Evolutionary conservation across 2,797 vertebrate species (phyloP).

Genomic region (Aldrovandia affinis): DNA sequence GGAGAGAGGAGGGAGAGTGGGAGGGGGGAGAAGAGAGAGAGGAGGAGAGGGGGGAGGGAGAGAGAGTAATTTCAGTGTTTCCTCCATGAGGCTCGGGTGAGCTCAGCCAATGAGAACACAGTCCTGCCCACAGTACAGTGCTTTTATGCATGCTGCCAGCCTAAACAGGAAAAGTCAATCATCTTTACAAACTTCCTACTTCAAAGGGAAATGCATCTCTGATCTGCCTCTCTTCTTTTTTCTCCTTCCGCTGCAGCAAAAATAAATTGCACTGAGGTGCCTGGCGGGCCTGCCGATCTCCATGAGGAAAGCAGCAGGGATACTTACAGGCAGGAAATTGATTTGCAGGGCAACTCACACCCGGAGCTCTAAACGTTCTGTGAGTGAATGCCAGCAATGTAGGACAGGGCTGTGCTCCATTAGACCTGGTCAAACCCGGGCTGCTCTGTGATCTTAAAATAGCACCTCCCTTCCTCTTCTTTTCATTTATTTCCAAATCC

Average conservation of each 20-base stretch:
- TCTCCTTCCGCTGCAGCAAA: neutral
- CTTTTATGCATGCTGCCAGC: neutral
- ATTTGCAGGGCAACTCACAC: neutral
- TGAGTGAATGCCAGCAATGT: neutral
- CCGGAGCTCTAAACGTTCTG: neutral
- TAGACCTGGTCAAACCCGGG: neutral
- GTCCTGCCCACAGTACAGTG: neutral
- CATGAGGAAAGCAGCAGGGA: neutral
- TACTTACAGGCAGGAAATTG: neutral
- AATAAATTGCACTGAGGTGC: neutral
- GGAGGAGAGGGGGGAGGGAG: neutral
- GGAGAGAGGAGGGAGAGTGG: neutral
- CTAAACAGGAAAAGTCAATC: neutral
- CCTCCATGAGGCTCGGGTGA: neutral
- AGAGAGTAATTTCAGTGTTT: neutral
- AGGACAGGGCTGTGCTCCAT: neutral
- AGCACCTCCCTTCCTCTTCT: neutral
- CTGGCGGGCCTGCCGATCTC: neutral
- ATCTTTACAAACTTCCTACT: neutral
- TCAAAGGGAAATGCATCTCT: neutral
- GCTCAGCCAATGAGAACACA: neutral
- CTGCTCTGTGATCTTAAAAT: constrained; percentile 6
- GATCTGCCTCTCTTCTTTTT: constrained; percentile 8
- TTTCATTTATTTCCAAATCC: neutral
- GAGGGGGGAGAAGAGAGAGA: neutral